Base-by-base conservation (phyloP, 2,888 invertebrate species). In the Cryptosula pallasiana region DNA sequence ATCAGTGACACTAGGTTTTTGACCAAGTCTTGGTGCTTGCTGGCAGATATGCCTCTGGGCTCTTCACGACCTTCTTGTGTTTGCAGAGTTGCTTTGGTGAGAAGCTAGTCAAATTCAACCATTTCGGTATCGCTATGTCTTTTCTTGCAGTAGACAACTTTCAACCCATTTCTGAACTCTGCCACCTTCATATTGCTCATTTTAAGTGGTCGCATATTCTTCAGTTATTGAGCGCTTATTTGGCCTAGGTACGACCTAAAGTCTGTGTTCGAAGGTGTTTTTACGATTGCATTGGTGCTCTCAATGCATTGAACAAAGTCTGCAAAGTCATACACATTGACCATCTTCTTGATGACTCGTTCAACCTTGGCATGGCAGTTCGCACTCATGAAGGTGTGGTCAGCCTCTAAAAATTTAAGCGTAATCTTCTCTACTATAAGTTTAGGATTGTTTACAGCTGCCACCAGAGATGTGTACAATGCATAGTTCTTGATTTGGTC, bases 401-500 rank as follows among this genome's bases (percentile, higher is more conserved):
- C 57, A n/a, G 57, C 23, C 23, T 23, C 57, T 23, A 57, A 23
- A 57, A 13, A 57, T 23, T 57, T 57, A 5, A 57, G 23, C 5
- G n/a, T 57, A 57, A 57, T 57, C n/a, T 57, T 9, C 25, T 13
- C n/a, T 13, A 23, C 57, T 57, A 5, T n/a, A n/a, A 57, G 5
- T 57, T n/a, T 23, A 13, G 57, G 13, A 23, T 23, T 23, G n/a
- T 57, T 57, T 23, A 57, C 57, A n/a, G n/a, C 25, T 13, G 5
- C 23, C 5, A 57, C 25, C 3, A 57, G 23, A 57, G 57, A 5
- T 23, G 57, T 57, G n/a, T 57, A 57, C 5, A 57, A 23, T 5
- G 25, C 23, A 23, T 57, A 57, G 25, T 23, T 9, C 23, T 57
- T 57, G 72, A 73, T 75, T 54, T 75, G 74, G 16, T 71, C 73